phyloP scores from a whole-genome alignment of 2,888 invertebrate genomes.

The Thymelicus lineola region DNA sequence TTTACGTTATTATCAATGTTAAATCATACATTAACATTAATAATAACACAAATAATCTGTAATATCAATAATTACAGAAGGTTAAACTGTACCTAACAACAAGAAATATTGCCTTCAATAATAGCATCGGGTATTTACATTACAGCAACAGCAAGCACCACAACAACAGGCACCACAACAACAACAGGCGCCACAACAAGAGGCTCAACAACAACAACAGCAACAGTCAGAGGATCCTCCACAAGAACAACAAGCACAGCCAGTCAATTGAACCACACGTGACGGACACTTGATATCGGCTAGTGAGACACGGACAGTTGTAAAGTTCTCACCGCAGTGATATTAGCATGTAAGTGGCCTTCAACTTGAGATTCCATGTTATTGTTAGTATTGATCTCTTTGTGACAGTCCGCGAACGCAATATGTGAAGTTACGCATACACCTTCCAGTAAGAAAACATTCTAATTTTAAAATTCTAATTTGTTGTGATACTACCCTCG shows the following conservation, averaged over 20 bases:
- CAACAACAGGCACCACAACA: conserved; percentile 4
- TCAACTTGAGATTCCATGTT: neutral
- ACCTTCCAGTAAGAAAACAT: no score
- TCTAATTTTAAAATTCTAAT: no score
- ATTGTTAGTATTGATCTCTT: no score
- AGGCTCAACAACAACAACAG: neutral
- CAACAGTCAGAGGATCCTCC: neutral
- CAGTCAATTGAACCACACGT: conserved; percentile 12
- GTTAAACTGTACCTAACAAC: neutral
- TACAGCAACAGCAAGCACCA: conserved; percentile 47
- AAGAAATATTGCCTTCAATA: neutral
- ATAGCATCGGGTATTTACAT: neutral
- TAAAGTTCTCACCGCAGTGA: conserved; percentile 3
- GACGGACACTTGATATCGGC: neutral
- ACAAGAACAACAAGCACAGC: conserved; percentile 11
- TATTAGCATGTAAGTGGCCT: neutral
- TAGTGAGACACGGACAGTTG: no score
- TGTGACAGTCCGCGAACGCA: no score
- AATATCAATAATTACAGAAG: no score
- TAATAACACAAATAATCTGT: no score
- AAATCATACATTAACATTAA: no score
- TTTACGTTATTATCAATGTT: no score
- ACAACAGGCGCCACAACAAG: neutral
- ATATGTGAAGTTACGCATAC: no score
- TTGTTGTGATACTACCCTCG: no score